A percentile compares a stretch with the other conserved stretches of the same genome.
Conservation (phyloP, 2,113 vertebrate species). For the Macrotis lagotis region DNA sequence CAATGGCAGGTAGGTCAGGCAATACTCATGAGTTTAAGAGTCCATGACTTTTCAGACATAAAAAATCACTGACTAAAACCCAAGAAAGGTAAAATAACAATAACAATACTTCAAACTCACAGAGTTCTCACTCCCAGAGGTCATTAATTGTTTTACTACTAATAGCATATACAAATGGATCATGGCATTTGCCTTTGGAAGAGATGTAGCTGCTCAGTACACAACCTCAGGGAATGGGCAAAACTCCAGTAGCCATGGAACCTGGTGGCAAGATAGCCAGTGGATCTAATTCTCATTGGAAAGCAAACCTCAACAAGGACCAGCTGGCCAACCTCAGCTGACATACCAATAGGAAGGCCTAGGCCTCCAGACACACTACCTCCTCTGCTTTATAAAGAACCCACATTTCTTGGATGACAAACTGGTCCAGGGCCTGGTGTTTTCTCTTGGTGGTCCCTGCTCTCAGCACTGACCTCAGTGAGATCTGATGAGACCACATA, state of each 20-base stretch:
- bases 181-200: neutral
- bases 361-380: neutral
- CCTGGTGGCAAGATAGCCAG: neutral
- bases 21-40: conserved; percentile 66
- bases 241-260: neutral
- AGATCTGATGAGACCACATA: conserved; percentile 77
- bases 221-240: neutral
- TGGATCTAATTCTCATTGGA: neutral
- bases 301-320: neutral
- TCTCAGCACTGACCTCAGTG: conserved; percentile 56
- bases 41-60: conserved; percentile 32
- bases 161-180: neutral
- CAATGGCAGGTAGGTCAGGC: neutral
- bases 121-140: neutral
- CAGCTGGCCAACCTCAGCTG: neutral
- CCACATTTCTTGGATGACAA: neutral
- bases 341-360: neutral
- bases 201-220: neutral
- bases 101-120: neutral
- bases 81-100: neutral
- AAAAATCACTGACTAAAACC: neutral
- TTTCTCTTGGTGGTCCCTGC: conserved; percentile 53
- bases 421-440: neutral
- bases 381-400: neutral
- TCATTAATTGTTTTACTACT: neutral